Conservation (phyloP, 1,140 invertebrate genomes). For the Triops cancriformis region DNA sequence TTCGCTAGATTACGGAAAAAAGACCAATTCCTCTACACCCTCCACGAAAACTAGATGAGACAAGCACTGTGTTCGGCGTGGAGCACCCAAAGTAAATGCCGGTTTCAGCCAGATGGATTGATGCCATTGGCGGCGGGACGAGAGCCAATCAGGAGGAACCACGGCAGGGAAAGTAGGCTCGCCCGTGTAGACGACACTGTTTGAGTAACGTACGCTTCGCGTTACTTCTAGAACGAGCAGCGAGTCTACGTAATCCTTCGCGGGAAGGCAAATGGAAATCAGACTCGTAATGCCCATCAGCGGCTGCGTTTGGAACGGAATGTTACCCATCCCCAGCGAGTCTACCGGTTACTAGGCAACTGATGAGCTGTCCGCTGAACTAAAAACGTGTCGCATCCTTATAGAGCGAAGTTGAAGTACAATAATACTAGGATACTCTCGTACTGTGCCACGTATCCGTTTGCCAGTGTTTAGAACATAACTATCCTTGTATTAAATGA, state of each 20-base stretch:
- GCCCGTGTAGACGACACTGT: background rate
- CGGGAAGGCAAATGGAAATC: background rate
- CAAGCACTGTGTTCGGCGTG: background rate
- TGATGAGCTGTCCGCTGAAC: background rate
- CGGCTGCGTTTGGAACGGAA: background rate
- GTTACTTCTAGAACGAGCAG: background rate
- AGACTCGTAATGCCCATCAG: background rate
- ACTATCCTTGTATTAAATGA: too few species aligned
- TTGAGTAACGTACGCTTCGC: background rate
- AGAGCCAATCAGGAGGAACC: background rate
- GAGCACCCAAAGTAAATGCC: conserved; percentile 8
- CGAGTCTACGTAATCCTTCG: background rate
- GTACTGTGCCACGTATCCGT: background rate
- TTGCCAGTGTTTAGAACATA: too few species aligned
- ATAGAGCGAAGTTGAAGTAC: background rate
- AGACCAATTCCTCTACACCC: conserved; percentile 4
- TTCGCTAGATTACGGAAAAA: background rate
- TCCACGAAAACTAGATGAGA: background rate
- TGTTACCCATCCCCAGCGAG: background rate
- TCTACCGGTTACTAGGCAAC: background rate
- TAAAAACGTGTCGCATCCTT: background rate
- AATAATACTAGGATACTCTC: background rate
- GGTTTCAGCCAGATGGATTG: background rate
- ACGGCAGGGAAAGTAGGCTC: background rate
- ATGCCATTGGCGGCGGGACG: background rate